A percentile compares a stretch with the other conserved stretches of the same genome.
phyloP scores from a whole-genome alignment of 1,140 invertebrate species.

The Maconellicoccus hirsutus region DNA sequence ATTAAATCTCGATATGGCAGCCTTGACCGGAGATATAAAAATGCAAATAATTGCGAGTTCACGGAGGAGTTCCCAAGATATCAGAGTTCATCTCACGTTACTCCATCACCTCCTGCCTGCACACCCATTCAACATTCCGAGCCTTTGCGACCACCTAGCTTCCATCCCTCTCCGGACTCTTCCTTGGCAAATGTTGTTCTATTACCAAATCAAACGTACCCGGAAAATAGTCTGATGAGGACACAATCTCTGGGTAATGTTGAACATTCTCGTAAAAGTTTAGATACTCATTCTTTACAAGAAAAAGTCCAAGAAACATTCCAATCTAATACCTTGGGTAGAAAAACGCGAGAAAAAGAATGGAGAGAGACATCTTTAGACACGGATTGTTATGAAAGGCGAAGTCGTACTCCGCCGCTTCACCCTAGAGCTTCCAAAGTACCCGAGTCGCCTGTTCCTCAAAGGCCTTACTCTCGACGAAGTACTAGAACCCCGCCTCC shows the following conservation, averaged over 20 bases:
- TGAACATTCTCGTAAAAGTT: conserved; percentile 32
- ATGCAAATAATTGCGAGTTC: not conserved
- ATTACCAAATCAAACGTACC: conserved; percentile 38
- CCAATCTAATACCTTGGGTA: conserved; percentile 34
- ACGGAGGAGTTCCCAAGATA: not conserved
- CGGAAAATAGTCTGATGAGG: conserved; percentile 40
- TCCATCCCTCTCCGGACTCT: conserved; percentile 24
- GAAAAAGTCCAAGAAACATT: conserved; percentile 31
- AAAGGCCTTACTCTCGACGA: conserved; percentile 20
- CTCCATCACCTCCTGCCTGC: not conserved
- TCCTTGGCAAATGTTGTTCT: conserved; percentile 30
- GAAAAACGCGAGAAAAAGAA: conserved; percentile 43
- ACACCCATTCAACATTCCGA: not conserved
- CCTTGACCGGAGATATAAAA: conserved; percentile 36
- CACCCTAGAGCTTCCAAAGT: conserved; percentile 24
- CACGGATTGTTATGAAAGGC: conserved; percentile 28
- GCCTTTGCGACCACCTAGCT: conserved; percentile 28
- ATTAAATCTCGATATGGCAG: conserved; percentile 41
- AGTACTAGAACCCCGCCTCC: conserved; percentile 24
- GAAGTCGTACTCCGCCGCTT: not conserved
- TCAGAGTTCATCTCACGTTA: not conserved
- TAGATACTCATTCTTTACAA: conserved; percentile 28
- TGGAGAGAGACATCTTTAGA: conserved; percentile 64
- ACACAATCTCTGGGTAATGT: conserved; percentile 51
- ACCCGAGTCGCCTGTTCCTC: conserved; percentile 27